A percentile compares a stretch with the other conserved stretches of the same genome.
Evolutionary conservation across 2,888 invertebrate species (phyloP).

Genomic region (Lycocerus yunnanus): DNA sequence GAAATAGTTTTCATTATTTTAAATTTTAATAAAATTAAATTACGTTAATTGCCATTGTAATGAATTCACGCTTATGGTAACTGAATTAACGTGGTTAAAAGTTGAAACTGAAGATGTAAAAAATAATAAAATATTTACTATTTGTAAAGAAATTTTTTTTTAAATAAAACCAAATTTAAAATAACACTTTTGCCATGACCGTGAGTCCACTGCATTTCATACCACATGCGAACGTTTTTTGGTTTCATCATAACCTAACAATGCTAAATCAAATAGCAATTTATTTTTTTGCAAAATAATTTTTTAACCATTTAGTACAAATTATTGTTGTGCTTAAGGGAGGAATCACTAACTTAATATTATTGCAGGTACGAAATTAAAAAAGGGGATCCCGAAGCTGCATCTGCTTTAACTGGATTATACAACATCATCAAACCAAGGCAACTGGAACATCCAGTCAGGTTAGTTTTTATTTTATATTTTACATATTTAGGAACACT

Average conservation of each 20-base stretch:
- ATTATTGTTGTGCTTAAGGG: too few species aligned
- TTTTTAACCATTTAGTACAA: too few species aligned
- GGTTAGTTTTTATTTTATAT: conserved; percentile 65
- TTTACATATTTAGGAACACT: neutral
- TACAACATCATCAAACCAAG: conserved; percentile 79
- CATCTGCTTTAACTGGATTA: conserved; percentile 54
- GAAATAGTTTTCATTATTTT: neutral
- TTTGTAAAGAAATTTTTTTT: too few species aligned
- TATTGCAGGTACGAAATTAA: conserved; percentile 66
- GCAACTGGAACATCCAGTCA: conserved; percentile 74
- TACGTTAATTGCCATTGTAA: too few species aligned
- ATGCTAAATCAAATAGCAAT: too few species aligned
- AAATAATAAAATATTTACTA: too few species aligned
- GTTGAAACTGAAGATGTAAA: too few species aligned
- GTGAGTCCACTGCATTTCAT: neutral
- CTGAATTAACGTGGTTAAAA: too few species aligned
- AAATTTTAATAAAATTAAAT: neutral
- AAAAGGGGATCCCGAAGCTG: conserved; percentile 65
- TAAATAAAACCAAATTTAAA: neutral
- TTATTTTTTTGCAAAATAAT: too few species aligned
- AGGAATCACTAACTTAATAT: neutral
- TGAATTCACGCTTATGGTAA: neutral
- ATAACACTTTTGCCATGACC: neutral
- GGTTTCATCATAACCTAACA: neutral
- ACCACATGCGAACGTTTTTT: neutral